Conservation (phyloP, 1,140 invertebrate genomes). For the Yoshiicerus persimilis region DNA sequence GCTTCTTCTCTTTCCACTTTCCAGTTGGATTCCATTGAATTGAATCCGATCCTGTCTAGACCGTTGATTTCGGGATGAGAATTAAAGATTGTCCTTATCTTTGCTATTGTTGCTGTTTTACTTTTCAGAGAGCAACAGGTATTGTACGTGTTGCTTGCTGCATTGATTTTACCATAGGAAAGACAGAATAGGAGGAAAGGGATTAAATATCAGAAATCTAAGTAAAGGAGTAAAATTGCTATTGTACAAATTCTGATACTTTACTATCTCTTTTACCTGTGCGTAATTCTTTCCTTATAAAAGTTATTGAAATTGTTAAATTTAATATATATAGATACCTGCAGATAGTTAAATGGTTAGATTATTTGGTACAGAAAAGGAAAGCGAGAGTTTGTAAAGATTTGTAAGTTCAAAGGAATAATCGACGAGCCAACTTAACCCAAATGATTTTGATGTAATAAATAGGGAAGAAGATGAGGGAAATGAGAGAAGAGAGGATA, state of each 20-base stretch:
- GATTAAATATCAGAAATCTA: background rate
- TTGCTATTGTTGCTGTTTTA: background rate
- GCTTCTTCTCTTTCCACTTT: slow-evolving; percentile 5
- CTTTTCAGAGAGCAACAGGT: background rate
- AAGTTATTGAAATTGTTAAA: too few species aligned
- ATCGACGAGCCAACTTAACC: background rate
- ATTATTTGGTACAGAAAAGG: too few species aligned
- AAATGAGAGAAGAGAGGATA: background rate
- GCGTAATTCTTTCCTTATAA: too few species aligned
- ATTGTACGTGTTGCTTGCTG: background rate
- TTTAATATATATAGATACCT: too few species aligned
- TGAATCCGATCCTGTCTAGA: background rate
- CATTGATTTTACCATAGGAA: background rate
- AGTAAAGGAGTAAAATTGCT: background rate
- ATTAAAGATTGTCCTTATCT: background rate
- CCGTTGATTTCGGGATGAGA: background rate
- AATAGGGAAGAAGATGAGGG: background rate
- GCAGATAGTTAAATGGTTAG: too few species aligned
- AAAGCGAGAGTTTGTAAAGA: background rate
- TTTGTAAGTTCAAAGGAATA: too few species aligned
- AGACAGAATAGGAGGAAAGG: background rate
- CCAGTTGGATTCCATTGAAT: background rate
- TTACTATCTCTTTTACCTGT: background rate
- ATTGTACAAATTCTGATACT: background rate
- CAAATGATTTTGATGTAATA: background rate